Percentiles rank a stretch among this genome's conserved stretches.
phyloP scores from a whole-genome alignment of 2,888 invertebrate genomes.

The Tetragnatha montana region DNA sequence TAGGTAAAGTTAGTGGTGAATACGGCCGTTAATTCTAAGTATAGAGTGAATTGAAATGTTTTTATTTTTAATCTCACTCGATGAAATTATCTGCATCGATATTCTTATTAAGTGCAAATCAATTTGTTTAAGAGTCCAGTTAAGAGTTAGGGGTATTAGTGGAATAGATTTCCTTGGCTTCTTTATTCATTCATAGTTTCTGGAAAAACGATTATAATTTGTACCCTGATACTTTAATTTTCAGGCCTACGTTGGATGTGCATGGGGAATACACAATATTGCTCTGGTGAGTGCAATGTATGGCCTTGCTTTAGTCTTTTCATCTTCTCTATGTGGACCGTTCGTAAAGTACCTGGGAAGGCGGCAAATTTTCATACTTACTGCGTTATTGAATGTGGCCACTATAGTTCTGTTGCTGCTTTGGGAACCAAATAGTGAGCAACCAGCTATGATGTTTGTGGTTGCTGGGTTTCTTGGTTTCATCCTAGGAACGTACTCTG shows the following conservation, averaged over 20 bases:
- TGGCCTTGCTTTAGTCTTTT: slow-evolving; percentile 93
- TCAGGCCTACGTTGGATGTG: slow-evolving; percentile 89
- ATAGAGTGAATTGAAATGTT: too few relatives aligned
- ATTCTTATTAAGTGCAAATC: too few relatives aligned
- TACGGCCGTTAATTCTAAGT: too few relatives aligned
- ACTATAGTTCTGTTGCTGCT: slow-evolving; percentile 87
- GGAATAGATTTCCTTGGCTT: too few relatives aligned
- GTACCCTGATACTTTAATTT: too few relatives aligned
- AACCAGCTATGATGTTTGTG: slow-evolving; percentile 88
- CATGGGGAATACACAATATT: slow-evolving; percentile 89
- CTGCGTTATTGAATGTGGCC: slow-evolving; percentile 85
- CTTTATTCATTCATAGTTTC: too few relatives aligned
- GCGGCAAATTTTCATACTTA: slow-evolving; percentile 86
- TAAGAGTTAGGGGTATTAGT: too few relatives aligned
- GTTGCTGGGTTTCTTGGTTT: slow-evolving; percentile 95
- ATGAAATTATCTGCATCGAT: too few relatives aligned
- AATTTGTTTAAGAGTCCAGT: too few relatives aligned
- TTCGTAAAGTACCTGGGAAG: slow-evolving; percentile 94
- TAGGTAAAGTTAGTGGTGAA: too few relatives aligned
- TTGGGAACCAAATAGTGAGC: slow-evolving; percentile 90
- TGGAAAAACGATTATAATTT: slow-evolving; percentile 1
- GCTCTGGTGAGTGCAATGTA: slow-evolving; percentile 98
- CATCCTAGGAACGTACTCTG: slow-evolving; percentile 97
- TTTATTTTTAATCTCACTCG: too few relatives aligned
- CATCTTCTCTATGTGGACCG: slow-evolving; percentile 92